A percentile compares a stretch with the other conserved stretches of the same genome.
These are phyloP conservation scores for Gadus macrocephalus DNA, from an alignment of 2,113 vertebrate species.

Conservation along the genomic window DNA sequence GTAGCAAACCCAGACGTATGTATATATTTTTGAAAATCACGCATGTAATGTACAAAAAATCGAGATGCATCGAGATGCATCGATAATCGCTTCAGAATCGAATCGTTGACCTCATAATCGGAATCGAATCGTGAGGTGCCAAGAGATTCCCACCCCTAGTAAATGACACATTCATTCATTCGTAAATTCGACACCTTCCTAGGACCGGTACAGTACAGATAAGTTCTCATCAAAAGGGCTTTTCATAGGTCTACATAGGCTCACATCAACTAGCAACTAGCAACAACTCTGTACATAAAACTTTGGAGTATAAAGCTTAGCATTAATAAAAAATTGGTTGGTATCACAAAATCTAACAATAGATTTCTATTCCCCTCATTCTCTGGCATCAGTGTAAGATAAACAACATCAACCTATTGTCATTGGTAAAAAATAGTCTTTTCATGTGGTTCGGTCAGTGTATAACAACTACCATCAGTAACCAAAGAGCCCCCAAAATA, in stretches of 20 bases:
- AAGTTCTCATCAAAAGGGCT: background rate
- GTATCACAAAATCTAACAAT: background rate
- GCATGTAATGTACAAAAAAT: no score
- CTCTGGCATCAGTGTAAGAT: background rate
- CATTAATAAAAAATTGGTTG: background rate
- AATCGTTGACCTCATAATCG: no score
- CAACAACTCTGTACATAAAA: background rate
- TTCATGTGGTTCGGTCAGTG: slow-evolving; percentile 11
- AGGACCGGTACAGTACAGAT: no score
- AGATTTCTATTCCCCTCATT: background rate
- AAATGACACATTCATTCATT: slow-evolving; percentile 31
- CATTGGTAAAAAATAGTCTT: background rate
- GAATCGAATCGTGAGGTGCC: no score
- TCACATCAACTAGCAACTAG: background rate
- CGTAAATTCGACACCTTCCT: background rate
- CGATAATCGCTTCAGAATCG: no score
- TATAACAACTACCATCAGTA: slow-evolving; percentile 27
- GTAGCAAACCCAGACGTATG: no score
- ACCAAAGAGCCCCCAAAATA: background rate
- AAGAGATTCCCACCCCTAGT: no score
- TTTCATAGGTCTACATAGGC: background rate
- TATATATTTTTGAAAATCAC: no score
- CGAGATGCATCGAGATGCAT: no score
- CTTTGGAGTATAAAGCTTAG: background rate
- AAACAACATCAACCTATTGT: background rate